phyloP scores from a whole-genome alignment of 2,797 vertebrate species.

The Lutra lutra region DNA sequence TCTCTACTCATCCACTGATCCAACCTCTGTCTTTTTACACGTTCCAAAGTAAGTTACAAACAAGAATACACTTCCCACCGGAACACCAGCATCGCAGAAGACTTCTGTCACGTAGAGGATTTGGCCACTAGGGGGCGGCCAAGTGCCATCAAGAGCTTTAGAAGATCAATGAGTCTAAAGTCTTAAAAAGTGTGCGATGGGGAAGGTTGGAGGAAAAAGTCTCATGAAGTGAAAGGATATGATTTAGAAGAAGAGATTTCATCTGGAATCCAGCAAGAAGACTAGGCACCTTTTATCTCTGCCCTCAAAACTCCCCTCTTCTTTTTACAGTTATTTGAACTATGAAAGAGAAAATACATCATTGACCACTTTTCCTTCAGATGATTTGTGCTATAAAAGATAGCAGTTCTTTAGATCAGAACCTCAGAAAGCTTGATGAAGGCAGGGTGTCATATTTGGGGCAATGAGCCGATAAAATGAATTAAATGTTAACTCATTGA shows the following conservation, averaged over 20 bases:
- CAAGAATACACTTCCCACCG: not conserved
- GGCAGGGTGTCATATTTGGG: not conserved
- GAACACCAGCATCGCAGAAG: not conserved
- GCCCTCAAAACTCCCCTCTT: not conserved
- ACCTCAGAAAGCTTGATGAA: conserved; percentile 32
- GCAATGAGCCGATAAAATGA: not conserved
- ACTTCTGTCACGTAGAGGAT: not conserved
- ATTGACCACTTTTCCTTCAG: not conserved
- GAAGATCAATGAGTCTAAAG: not conserved
- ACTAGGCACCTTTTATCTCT: not conserved
- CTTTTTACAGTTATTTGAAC: not conserved
- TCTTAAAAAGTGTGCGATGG: not conserved
- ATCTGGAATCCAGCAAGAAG: not conserved
- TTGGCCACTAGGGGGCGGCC: not conserved
- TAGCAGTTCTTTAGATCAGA: conserved; percentile 15
- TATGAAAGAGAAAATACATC: not conserved
- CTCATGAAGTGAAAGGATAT: not conserved
- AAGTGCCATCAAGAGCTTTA: not conserved
- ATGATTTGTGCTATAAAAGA: not conserved
- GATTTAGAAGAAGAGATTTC: not conserved
- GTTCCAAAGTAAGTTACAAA: not conserved
- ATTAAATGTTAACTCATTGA: not conserved
- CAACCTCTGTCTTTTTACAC: not conserved
- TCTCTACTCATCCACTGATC: not conserved
- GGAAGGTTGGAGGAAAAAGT: not conserved